Percentiles rank a stretch among this genome's conserved stretches.
phyloP scores from a whole-genome alignment of 2,888 invertebrate genomes.

The Rhogogaster chlorosoma region DNA sequence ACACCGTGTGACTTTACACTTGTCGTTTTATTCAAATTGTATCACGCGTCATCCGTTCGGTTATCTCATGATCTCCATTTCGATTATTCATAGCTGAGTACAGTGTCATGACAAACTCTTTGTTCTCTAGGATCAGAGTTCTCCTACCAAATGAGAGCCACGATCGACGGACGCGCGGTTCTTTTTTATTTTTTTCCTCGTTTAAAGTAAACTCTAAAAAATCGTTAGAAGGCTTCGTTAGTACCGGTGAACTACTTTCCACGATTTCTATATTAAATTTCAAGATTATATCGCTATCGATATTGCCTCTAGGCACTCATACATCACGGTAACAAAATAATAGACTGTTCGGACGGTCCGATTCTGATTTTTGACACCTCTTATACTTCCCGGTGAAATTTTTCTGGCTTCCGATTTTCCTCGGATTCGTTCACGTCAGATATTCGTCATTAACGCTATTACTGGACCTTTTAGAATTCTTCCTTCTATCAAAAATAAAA shows the following conservation, averaged over 20 bases:
- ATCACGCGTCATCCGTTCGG: constrained; percentile 33
- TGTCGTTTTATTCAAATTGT: constrained; percentile 42
- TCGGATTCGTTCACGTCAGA: not conserved
- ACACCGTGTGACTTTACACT: constrained; percentile 49
- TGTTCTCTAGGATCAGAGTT: not conserved
- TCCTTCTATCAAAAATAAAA: not conserved
- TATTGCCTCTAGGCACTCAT: not conserved
- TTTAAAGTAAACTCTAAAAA: not conserved
- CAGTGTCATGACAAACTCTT: not conserved
- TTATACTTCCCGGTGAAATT: not conserved
- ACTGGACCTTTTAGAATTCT: not conserved
- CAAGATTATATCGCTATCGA: constrained; percentile 4
- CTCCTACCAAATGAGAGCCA: not conserved
- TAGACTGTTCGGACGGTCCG: not conserved
- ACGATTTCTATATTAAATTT: constrained; percentile 27
- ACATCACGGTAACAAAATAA: not conserved
- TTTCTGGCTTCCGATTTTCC: not conserved
- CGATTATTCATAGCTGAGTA: not conserved
- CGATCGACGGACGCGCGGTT: not conserved
- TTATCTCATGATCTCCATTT: constrained; percentile 16
- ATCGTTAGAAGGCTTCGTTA: not conserved
- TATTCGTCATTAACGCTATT: not conserved
- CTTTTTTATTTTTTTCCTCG: not conserved
- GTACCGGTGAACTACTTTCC: constrained; percentile 14
- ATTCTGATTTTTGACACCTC: not conserved